These are phyloP conservation scores for Halcyon chelicuti DNA, from an alignment of 2,797 vertebrate species.

Conservation along the genomic window DNA sequence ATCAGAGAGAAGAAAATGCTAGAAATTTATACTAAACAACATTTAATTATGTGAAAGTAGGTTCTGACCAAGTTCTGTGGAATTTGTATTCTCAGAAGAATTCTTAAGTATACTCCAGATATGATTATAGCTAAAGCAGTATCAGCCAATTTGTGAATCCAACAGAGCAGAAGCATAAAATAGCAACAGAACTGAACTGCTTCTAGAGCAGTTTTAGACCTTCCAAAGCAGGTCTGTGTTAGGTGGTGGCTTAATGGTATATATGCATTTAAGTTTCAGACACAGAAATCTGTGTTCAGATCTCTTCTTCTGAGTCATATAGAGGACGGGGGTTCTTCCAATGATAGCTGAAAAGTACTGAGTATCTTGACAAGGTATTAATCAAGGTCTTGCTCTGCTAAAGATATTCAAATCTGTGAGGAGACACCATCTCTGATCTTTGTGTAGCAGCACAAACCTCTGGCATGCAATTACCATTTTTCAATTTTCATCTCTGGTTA, in stretches of 20 bases:
- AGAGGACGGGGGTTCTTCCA: not conserved
- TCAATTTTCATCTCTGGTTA: constrained; percentile 10
- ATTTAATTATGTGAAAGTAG: not conserved
- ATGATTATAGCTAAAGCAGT: not conserved
- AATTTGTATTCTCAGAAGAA: not conserved
- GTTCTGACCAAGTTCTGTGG: not conserved
- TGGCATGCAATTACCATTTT: not conserved
- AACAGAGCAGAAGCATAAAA: not conserved
- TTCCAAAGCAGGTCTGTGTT: not conserved
- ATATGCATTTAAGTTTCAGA: not conserved
- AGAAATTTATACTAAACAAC: not conserved
- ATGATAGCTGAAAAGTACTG: accelerated
- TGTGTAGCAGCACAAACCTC: not conserved
- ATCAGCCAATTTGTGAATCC: not conserved
- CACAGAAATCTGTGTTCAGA: not conserved
- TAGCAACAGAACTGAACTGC: not conserved
- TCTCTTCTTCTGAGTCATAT: not conserved
- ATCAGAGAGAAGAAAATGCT: not conserved
- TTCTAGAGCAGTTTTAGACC: not conserved
- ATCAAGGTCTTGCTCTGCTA: not conserved
- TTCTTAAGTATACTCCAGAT: not conserved
- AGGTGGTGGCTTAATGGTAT: not conserved
- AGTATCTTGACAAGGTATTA: not conserved
- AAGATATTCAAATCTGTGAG: not conserved
- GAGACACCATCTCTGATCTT: not conserved